These are phyloP conservation scores for Mystacornis crossleyi DNA, from an alignment of 2,113 vertebrate species.

Conservation along the genomic window DNA sequence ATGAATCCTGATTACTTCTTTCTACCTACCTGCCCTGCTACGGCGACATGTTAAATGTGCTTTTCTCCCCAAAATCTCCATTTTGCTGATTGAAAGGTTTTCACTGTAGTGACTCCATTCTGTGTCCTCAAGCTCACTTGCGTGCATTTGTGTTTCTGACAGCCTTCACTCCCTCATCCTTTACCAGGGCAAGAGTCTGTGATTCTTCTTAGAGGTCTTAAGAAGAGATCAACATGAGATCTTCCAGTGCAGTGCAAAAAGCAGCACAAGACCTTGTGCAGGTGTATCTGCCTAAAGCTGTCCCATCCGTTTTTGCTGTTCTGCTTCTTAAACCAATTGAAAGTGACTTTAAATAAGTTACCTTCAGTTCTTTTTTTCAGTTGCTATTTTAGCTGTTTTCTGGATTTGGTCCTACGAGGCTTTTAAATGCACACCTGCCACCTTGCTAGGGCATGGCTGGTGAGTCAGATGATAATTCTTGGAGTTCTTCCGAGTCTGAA, in stretches of 20 bases:
- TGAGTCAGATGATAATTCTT: background rate
- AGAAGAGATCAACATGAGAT: background rate
- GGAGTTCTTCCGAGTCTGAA: background rate
- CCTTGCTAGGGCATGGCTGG: background rate
- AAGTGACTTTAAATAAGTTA: slow-evolving; percentile 17
- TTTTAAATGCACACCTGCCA: background rate
- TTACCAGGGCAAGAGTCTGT: background rate
- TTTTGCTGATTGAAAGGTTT: background rate
- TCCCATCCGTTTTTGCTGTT: background rate
- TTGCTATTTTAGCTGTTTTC: background rate
- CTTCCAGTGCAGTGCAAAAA: background rate
- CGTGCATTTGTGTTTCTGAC: background rate
- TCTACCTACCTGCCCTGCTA: background rate
- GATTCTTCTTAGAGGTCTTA: background rate
- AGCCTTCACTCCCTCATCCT: background rate
- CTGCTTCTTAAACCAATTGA: slow-evolving; percentile 17
- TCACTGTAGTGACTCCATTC: background rate
- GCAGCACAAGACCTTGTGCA: background rate
- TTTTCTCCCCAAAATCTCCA: background rate
- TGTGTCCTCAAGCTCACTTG: background rate
- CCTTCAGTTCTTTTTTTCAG: background rate
- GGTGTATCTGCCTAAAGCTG: background rate
- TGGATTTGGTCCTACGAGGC: background rate
- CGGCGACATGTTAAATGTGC: background rate
- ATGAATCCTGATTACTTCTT: background rate